Evolutionary conservation across 1,140 invertebrate genomes (phyloP).

Genomic region (Drosophila nikananu): DNA sequence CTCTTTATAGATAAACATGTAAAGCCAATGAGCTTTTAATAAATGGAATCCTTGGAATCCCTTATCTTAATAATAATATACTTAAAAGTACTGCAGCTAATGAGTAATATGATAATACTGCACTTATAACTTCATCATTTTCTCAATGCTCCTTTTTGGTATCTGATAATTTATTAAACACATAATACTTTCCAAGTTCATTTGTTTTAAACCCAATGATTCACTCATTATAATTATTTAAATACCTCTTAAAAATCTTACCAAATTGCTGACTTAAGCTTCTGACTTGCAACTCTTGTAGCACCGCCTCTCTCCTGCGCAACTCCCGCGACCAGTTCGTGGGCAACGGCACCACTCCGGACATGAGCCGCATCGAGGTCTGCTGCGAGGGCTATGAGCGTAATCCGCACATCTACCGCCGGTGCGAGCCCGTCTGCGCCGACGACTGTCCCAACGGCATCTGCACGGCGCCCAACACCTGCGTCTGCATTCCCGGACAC

Average conservation of each 20-base stretch:
- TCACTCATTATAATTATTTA: background rate
- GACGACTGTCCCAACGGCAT: constrained; percentile 87
- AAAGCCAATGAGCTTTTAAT: background rate
- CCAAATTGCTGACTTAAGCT: background rate
- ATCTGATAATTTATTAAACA: too few species aligned
- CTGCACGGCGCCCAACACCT: constrained; percentile 87
- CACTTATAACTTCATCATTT: background rate
- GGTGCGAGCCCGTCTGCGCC: constrained; percentile 87
- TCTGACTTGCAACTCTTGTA: constrained; percentile 10
- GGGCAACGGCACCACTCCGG: constrained; percentile 87
- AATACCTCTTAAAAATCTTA: background rate
- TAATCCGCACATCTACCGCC: constrained; percentile 86
- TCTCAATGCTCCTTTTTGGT: background rate
- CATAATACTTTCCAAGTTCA: background rate
- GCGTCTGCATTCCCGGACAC: constrained; percentile 87
- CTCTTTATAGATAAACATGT: background rate
- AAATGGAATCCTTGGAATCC: background rate
- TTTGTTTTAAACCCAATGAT: background rate
- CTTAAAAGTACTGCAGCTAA: background rate
- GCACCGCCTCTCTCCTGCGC: constrained; percentile 83
- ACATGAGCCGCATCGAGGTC: constrained; percentile 87
- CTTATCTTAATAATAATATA: background rate
- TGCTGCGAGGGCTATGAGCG: constrained; percentile 89
- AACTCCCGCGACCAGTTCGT: constrained; percentile 85
- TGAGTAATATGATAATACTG: too few species aligned